Base-by-base conservation (phyloP, 2,797 vertebrate genomes). In the Podarcis siculus region DNA sequence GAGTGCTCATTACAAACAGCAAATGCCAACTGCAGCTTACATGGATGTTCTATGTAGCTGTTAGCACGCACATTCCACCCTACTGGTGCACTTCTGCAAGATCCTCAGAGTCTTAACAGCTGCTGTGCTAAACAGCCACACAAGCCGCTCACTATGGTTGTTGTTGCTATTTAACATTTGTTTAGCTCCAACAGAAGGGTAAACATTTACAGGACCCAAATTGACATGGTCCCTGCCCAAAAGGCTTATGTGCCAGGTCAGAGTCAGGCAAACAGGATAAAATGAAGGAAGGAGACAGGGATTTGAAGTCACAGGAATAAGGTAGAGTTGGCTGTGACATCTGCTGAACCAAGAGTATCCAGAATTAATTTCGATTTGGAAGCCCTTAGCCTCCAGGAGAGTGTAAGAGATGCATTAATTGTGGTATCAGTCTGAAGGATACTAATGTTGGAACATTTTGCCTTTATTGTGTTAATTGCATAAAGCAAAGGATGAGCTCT, bases 381-480 rank as follows among this genome's bases (percentile, higher is more conserved):
- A 75, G 45, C 3, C 13, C 10, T 0, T 8, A 0, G 39, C 3
- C 0, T 0, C 35, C 39, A 6, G 8, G 39, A 87, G 61, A 87
- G 12, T 76, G 39, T 0, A 87, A 0, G 67, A 37, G 67, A 49
- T 79, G 61, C 82, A 69, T 81, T 89, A 83, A 86, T 76, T 91
- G 82, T 77, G 0, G 0, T 88, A 71, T 69, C 85, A 76, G 0
- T 86, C 83, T 91, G 87, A 89, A 84, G 83, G 39, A 1, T 35
- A 1, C 72, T 91, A 0, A 0, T 3, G 3, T 39, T 83, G 17
- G 7, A 86, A 23, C 66, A 32, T 23, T 66, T 21, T 69, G 10
- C 23, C 27, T 27, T 77, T 71, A 35, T 72, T n/a, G 0, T 17
- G 67, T 25, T 67, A 25, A 15, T 61, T 55, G 8, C 23, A 69